Percentiles rank a stretch among this genome's conserved stretches.
Evolutionary conservation across 2,113 vertebrate genomes (phyloP).

Genomic region (Nesogale talazaci): DNA sequence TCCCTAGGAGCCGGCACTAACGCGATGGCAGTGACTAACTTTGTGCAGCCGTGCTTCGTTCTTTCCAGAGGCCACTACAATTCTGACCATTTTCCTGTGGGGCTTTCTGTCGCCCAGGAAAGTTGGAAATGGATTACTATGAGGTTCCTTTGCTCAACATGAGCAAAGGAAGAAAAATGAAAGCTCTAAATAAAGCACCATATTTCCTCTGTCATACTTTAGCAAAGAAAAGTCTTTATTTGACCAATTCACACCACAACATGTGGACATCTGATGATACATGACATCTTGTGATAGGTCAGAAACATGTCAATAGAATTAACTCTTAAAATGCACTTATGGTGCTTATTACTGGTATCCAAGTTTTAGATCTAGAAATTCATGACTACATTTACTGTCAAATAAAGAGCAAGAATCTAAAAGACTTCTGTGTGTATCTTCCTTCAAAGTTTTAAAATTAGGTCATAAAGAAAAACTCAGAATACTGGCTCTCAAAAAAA

Average conservation of each 20-base stretch:
- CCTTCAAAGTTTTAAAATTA: conserved; percentile 1
- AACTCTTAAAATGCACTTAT: not conserved
- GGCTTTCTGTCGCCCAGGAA: not conserved
- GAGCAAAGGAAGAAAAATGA: not conserved
- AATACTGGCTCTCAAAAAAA: not conserved
- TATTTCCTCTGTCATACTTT: not conserved
- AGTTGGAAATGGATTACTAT: not conserved
- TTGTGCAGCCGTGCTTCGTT: not conserved
- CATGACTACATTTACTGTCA: not conserved
- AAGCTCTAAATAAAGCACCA: not conserved
- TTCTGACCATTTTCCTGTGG: not conserved
- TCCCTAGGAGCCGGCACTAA: no score
- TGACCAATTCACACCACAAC: no score
- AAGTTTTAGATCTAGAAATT: not conserved
- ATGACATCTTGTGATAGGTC: not conserved
- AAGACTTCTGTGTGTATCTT: not conserved
- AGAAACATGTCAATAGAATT: not conserved
- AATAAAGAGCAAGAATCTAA: not conserved
- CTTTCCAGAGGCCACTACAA: not conserved
- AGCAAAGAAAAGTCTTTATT: not conserved
- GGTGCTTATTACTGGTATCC: not conserved
- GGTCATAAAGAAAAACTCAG: not conserved
- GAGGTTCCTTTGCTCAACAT: not conserved
- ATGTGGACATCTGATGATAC: not conserved
- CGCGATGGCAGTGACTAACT: no score